Evolutionary conservation across 2,888 invertebrate genomes (phyloP).

Genomic region (Ornithoptera alexandrae): DNA sequence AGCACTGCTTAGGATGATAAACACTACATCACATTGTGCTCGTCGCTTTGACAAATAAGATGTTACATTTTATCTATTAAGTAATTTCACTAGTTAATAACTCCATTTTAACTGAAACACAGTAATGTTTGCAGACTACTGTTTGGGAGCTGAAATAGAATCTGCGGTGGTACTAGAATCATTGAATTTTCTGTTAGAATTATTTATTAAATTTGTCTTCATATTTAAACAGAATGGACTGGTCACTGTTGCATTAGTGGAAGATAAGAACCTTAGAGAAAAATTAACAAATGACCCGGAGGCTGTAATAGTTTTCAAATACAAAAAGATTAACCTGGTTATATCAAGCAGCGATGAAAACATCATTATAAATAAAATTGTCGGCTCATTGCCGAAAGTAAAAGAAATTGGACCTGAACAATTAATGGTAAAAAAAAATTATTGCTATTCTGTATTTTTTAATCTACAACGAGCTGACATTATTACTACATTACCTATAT

Average conservation of each 20-base stretch:
- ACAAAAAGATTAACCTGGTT: slow-evolving; percentile 47
- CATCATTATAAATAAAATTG: slow-evolving; percentile 53
- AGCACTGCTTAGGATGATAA: too few species aligned
- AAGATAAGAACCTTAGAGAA: slow-evolving; percentile 49
- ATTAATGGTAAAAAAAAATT: slow-evolving; percentile 51
- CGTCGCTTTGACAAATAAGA: too few species aligned
- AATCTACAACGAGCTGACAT: too few species aligned
- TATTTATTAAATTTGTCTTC: background rate
- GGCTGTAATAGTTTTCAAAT: slow-evolving; percentile 55
- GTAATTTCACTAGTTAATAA: too few species aligned
- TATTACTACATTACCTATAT: too few species aligned
- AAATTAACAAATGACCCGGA: slow-evolving; percentile 51
- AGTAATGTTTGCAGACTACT: too few species aligned
- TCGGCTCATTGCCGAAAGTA: slow-evolving; percentile 52
- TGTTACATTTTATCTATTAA: too few species aligned
- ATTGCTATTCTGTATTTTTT: background rate
- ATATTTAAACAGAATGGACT: slow-evolving; percentile 49
- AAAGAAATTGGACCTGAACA: slow-evolving; percentile 53
- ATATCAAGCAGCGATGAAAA: slow-evolving; percentile 57
- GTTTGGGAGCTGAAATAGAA: too few species aligned
- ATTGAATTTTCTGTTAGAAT: background rate
- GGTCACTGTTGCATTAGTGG: slow-evolving; percentile 54
- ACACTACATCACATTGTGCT: too few species aligned
- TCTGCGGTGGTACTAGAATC: too few species aligned
- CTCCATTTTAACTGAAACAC: too few species aligned